Evolutionary conservation across 2,797 vertebrate genomes (phyloP).

Genomic region (Halcyon chelicuti): DNA sequence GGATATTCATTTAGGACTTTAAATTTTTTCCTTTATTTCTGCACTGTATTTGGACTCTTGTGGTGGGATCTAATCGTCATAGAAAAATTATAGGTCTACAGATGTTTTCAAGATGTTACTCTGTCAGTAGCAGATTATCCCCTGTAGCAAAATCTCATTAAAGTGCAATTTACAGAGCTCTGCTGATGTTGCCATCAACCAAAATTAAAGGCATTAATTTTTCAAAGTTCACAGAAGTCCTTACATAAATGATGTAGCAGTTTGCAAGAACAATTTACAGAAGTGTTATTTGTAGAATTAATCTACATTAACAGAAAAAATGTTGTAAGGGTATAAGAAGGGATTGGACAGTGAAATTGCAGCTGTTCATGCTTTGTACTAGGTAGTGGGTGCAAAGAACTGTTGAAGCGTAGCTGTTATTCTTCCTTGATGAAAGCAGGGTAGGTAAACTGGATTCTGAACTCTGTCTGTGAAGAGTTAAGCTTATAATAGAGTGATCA

Average conservation of each 20-base stretch:
- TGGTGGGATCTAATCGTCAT: constrained; percentile 93
- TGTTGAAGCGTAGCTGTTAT: constrained; percentile 87
- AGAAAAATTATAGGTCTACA: constrained; percentile 99
- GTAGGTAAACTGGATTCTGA: constrained; percentile 86
- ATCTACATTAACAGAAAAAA: constrained; percentile 93
- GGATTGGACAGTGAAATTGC: constrained; percentile 88
- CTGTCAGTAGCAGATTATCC: constrained; percentile 99
- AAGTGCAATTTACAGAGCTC: constrained; percentile 99
- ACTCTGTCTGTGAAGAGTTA: constrained; percentile 78
- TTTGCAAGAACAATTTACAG: constrained; percentile 96
- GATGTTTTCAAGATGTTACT: constrained; percentile 99
- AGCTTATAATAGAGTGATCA: constrained; percentile 80
- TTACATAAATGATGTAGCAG: constrained; percentile 99
- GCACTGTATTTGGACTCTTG: constrained; percentile 88
- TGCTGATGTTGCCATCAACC: constrained; percentile 99
- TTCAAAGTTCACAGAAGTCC: constrained; percentile 99
- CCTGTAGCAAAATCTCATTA: constrained; percentile 99
- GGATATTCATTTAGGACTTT: constrained; percentile 84
- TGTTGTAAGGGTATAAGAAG: constrained; percentile 86
- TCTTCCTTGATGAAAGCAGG: constrained; percentile 89
- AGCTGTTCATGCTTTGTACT: constrained; percentile 90
- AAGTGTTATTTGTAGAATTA: constrained; percentile 96
- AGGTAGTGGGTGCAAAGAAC: constrained; percentile 86
- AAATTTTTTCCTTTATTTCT: constrained; percentile 86
- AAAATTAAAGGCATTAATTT: constrained; percentile 99